Evolutionary conservation across 2,888 invertebrate species (phyloP), one percentile per base, ranked within the genome.

Genomic region (Eurytoma californica): DNA sequence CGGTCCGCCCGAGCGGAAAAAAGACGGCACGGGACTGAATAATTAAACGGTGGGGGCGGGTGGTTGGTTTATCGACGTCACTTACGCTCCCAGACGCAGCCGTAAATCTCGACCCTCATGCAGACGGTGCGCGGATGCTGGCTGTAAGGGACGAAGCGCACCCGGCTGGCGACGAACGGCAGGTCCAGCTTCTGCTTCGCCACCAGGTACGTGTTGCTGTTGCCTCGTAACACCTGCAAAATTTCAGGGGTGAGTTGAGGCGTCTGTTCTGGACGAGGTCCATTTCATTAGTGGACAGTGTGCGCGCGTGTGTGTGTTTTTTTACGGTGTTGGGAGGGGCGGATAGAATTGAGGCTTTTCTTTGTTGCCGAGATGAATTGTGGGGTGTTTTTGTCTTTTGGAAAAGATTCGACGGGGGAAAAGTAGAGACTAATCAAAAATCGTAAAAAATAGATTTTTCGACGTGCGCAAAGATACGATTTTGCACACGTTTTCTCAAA

Each of bases 51-150:
- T n/a, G n/a, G 49, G 24, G 0, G 68, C 2, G 66, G 65, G 70
- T 7, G 18, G 18, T 16, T 24, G 69, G 65, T 73, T 69, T 68
- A 68, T 75, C 24, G 60, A 65, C 20, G 57, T 69, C 87, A 92
- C 93, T 93, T 91, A 95, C 95, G 94, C 90, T 93, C 92, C 93
- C 94, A 95, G 58, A 92, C 90, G 91, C 97, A 98, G 82, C 97
- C 97, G 89, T 96, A 97, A 77, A 97, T 91, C 89, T 98, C 98
- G 58, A 97, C 96, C 83, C 97, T 91, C 96, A 98, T 96, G 91
- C 97, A 98, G 68, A 97, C 96, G 0, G 97, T 97, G 74, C 97
- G 92, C 0, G 95, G 95, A 87, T 96, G 95, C 72, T 94, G 93
- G 83, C 96, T 96, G 91, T 95, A 96, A 0, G 98, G 98, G 83